Evolutionary conservation across 2,888 invertebrate genomes (phyloP), one percentile per base, ranked within the genome.

Genomic region (Hemicrepidius hirtus): DNA sequence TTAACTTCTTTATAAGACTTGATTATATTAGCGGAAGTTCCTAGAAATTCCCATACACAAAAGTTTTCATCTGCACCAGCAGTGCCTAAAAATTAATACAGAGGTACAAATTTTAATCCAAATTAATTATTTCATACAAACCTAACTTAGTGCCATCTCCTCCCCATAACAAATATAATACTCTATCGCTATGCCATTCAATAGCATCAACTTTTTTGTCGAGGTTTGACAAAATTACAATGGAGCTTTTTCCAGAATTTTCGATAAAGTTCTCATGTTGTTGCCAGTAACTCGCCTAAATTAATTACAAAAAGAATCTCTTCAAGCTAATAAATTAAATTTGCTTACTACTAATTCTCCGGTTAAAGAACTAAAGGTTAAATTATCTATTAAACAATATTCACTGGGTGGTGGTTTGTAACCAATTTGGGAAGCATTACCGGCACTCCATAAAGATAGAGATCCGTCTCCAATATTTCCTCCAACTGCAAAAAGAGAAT

Each of bases 201-300:
- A 71, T 71, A 0, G 21, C 40, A 40, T 71, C 71, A 3, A 71
- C 66, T 21, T 32, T 53, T n/a, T 53, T 59, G 13, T 59, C 32
- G 13, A 66, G 18, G 35, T 71, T 62, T 10, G 71, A 46, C 1
- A 71, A 28, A 13, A 71, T 28, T 3, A 40, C 32, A 7, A 71
- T 65, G 4, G 49, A 57, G 24, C 35, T 59, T 20, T 28, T 40
- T 1, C 50, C 46, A 37, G 3, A 32, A 16, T 13, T 35, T 20
- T 21, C 12, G 9, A 6, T 44, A 18, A 18, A 18, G n/a, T 21
- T 16, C 0, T 49, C 44, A 7, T 12, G 3, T 49, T 46, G 12
- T 2, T 65, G 55, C 60, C 71, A 66, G 62, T 71, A 71, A 35
- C 71, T 71, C 1, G 55, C 71, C 71, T 71, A 50, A 21, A 68